These are phyloP conservation scores for Ptychobarbus kaznakovi DNA, from an alignment of 2,797 vertebrate genomes.

Conservation along the genomic window DNA sequence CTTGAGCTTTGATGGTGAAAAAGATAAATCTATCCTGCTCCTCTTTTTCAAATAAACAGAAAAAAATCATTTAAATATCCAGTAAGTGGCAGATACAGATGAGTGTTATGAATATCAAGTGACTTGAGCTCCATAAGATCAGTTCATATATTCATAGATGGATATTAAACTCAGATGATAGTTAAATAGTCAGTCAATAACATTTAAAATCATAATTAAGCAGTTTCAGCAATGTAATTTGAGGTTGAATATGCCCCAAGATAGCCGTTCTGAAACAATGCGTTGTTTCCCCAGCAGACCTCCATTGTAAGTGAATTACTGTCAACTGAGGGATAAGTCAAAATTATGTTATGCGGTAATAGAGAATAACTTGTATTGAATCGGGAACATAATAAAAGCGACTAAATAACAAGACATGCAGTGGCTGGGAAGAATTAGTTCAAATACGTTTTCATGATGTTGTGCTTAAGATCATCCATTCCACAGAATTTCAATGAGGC, in stretches of 20 bases:
- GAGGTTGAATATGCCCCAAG: constrained; percentile 5
- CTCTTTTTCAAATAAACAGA: neutral
- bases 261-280: neutral
- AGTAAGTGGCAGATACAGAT: neutral
- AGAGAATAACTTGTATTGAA: neutral
- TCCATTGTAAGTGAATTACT: neutral
- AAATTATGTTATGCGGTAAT: neutral
- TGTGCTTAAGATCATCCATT: neutral
- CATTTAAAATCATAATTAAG: constrained; percentile 35
- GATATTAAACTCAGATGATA: neutral
- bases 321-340: neutral
- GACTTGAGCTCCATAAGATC: neutral
- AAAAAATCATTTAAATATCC: neutral
- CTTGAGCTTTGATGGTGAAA: neutral
- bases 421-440: neutral
- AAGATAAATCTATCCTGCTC: neutral
- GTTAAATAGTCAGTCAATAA: neutral
- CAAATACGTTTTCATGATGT: neutral
- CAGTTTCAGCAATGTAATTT: neutral
- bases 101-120: neutral
- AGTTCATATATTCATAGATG: constrained; percentile 9
- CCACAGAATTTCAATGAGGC: neutral
- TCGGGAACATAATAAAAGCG: neutral
- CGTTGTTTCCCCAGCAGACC: constrained; percentile 1
- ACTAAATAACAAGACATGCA: neutral